Percentiles rank a stretch among this genome's conserved stretches.
Conservation (phyloP, 2,113 vertebrate species). For the Plotosus lineatus region DNA sequence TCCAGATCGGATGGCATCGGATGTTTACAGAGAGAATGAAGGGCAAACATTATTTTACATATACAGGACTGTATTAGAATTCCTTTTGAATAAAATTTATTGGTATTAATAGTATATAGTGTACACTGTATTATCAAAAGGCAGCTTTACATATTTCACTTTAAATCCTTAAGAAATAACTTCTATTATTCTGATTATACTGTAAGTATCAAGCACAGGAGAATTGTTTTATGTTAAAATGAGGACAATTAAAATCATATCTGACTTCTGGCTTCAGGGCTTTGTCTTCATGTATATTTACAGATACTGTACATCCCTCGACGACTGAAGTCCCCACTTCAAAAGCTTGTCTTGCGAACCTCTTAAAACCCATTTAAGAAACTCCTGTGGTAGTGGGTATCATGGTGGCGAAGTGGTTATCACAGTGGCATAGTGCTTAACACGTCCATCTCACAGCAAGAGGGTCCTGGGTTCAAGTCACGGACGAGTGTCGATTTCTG, state of each 20-base stretch:
- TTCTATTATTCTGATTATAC: not conserved
- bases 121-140: not conserved
- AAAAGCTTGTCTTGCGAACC: not conserved
- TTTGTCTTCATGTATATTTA: constrained; percentile 1
- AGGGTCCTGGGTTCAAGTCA: too few relatives aligned
- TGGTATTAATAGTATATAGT: not conserved
- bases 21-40: too few relatives aligned
- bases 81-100: not conserved
- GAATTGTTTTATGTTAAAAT: not conserved
- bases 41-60: too few relatives aligned
- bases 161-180: not conserved
- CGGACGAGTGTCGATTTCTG: too few relatives aligned
- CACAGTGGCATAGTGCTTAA: too few relatives aligned
- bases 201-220: not conserved
- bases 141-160: not conserved
- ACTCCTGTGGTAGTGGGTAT: too few relatives aligned
- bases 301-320: not conserved
- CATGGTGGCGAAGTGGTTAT: too few relatives aligned
- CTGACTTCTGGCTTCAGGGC: not conserved
- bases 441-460: too few relatives aligned
- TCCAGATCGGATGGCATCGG: too few relatives aligned
- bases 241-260: not conserved
- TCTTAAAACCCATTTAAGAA: too few relatives aligned
- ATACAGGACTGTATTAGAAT: too few relatives aligned
- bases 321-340: not conserved